Evolutionary conservation across 2,113 vertebrate genomes (phyloP).

Genomic region (Raja brachyura): DNA sequence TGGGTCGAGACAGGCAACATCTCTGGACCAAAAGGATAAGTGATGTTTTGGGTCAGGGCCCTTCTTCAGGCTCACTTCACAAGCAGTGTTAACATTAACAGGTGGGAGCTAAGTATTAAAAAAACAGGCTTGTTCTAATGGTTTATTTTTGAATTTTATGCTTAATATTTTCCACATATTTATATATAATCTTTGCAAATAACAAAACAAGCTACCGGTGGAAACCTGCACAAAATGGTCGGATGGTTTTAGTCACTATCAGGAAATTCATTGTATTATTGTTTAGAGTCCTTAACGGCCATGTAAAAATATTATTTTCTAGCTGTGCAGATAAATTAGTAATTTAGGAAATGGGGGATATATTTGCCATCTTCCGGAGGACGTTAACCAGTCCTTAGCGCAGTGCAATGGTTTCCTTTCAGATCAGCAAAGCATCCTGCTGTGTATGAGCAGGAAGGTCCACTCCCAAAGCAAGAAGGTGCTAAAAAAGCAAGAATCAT

Average conservation of each 20-base stretch:
- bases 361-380: constrained; percentile 9
- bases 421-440: not conserved
- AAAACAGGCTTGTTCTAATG: not conserved
- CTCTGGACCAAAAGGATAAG: too few relatives aligned
- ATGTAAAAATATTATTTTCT: constrained; percentile 18
- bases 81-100: not conserved
- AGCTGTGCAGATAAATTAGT: not conserved
- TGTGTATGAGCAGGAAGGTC: not conserved
- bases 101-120: not conserved
- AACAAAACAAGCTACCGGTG: not conserved
- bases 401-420: constrained; percentile 15
- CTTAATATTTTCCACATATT: not conserved
- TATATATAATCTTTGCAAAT: too few relatives aligned
- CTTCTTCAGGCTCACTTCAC: not conserved
- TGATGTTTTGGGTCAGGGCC: too few relatives aligned
- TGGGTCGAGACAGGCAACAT: too few relatives aligned
- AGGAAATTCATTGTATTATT: not conserved
- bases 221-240: not conserved
- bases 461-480: not conserved
- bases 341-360: constrained; percentile 16
- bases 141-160: not conserved
- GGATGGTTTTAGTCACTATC: not conserved
- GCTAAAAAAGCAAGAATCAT: not conserved
- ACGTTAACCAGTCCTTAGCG: not conserved
- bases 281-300: not conserved